These are phyloP conservation scores for Neoarius graeffei DNA, from an alignment of 2,113 vertebrate genomes.

Conservation along the genomic window DNA sequence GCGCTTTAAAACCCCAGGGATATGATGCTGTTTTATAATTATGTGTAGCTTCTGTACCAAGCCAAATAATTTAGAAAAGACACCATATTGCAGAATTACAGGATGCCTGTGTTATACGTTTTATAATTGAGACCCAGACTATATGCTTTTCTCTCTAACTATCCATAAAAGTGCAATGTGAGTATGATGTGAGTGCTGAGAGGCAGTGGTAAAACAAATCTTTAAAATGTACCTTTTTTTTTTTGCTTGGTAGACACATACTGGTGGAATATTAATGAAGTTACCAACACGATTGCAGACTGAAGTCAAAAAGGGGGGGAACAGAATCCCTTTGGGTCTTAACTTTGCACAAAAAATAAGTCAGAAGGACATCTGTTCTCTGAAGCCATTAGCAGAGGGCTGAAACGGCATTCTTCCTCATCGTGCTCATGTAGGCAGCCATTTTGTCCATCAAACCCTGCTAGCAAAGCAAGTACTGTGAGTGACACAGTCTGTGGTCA, in stretches of 20 bases:
- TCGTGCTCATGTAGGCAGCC: background rate
- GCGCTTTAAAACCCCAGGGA: background rate
- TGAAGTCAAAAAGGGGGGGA: too few relatives aligned
- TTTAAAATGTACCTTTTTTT: background rate
- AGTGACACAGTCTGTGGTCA: slow-evolving; percentile 11
- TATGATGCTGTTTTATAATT: background rate
- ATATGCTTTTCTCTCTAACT: background rate
- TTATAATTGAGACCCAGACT: background rate
- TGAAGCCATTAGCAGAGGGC: background rate
- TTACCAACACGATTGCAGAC: slow-evolving; percentile 2
- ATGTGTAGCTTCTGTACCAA: background rate
- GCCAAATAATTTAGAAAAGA: background rate
- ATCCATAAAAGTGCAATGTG: background rate
- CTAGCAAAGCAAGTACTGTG: slow-evolving; percentile 10
- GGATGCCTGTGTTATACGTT: background rate
- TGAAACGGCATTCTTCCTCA: background rate
- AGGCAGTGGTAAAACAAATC: background rate
- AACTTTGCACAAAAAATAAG: background rate
- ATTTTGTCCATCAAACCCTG: slow-evolving; percentile 32
- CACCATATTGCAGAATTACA: background rate
- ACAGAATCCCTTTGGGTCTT: background rate
- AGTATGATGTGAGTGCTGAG: slow-evolving; percentile 3
- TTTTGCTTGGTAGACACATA: slow-evolving; percentile 12
- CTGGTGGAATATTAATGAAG: slow-evolving; percentile 9
- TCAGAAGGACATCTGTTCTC: background rate